Evolutionary conservation across 2,113 vertebrate species (phyloP), one percentile per base, ranked within the genome.

Genomic region (Amia ocellicauda): DNA sequence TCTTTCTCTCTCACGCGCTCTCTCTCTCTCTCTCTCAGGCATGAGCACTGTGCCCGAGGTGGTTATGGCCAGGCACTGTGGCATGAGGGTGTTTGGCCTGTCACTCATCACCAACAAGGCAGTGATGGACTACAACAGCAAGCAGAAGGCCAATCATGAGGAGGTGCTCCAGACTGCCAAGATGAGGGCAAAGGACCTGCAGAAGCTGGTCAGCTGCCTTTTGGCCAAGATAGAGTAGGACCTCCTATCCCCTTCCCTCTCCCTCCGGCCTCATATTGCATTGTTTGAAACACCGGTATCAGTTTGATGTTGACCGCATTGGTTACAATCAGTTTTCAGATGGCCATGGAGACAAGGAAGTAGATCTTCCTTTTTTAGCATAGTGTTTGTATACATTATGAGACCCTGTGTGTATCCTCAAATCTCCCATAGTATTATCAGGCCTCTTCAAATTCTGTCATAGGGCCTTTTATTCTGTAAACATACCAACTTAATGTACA

Each of bases 1-100:
- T 22, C 20, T 41, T 52, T 24, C 45, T 19, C 9, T 14, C n/a
- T n/a, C 19, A 17, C 7, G 3, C 57, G 45, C 56, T 27, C 45
- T 14, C 17, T 43, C 22, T 29, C 13, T 31, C 16, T 58, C 7
- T 45, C 1, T 22, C 43, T 2, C n/a, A 91, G 89, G 90, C 14
- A 91, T 91, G 90, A 91, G 89, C 60, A 91, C 88, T 0, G 85
- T 87, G 16, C 89, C 87, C 0, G 90, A 91, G 73, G 90, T 91
- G 68, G 69, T 87, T 61, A 76, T 86, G 67, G 90, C 90, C 4
- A 84, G 83, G 24, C 90, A 91, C 73, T 91, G 88, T 24, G 83
- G 86, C 50, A 13, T 91, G 51, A 84, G 84, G 0, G 86, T 91
- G 28, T 58, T 91, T 42, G 89, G 90, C 50, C 71, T 91, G 42